Evolutionary conservation across 1,140 invertebrate species (phyloP), one percentile per base, ranked within the genome.

Genomic region (Pseudachorutes palmiensis): DNA sequence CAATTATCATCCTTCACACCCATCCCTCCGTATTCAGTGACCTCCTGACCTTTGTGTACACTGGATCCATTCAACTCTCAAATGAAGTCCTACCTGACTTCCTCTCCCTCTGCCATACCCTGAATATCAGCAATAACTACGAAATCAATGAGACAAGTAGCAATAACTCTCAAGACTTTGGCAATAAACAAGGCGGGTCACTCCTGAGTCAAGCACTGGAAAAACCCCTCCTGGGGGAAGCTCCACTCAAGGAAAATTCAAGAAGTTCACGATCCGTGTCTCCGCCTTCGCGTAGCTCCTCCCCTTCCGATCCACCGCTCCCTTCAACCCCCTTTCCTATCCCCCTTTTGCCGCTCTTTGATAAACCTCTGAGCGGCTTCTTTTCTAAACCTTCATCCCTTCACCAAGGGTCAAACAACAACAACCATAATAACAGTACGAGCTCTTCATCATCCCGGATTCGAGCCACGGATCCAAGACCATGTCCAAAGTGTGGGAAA

Each of bases 401-500:
- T 41, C 36, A n/a, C n/a, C n/a, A 41, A 55, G 24, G 51, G 9
- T 22, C 51, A 14, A 24, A 9, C 12, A 55, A 14, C 24, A 55
- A 55, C 12, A 55, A 14, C 51, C 12, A 24, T 55, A 14, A 16
- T 55, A 9, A 5, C 5, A 41, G 19, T 55, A 5, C 51, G 5
- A 5, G 9, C 9, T 16, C 12, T 19, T 55, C 51, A 55, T 55
- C 51, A 16, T 55, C 51, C 12, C 9, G 91, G 73, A 90, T 94
- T 19, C 83, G 91, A 70, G 91, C 91, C 0, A 94, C 91, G 19
- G 91, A 94, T 81, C 91, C 91, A 0, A 81, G 91, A 30, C 91
- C 91, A 0, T 94, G 91, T 79, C 91, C 91, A 9, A 92, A 94
- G 77, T 94, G 91, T 77, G 90, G 91, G 1, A 94, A 94, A 80